These are phyloP conservation scores for Plutomurus gul DNA, from an alignment of 1,140 invertebrate genomes.

Conservation along the genomic window DNA sequence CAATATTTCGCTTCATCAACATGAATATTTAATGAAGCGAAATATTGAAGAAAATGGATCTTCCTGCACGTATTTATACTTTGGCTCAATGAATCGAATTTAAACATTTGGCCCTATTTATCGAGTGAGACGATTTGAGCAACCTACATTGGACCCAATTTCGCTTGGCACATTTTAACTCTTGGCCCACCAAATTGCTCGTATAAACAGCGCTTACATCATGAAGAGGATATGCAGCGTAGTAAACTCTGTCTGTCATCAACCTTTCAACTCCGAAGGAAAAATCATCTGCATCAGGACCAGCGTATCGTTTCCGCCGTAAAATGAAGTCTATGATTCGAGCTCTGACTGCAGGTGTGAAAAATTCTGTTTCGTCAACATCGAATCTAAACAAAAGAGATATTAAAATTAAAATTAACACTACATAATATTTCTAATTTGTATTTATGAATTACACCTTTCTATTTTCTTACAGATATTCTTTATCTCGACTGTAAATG, in stretches of 20 bases:
- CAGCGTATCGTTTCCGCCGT: constrained; percentile 79
- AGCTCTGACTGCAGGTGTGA: constrained; percentile 76
- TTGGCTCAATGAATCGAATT: too few relatives aligned
- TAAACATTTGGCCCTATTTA: too few relatives aligned
- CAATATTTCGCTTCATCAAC: neutral
- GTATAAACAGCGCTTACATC: constrained; percentile 68
- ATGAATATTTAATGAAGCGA: neutral
- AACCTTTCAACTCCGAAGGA: constrained; percentile 84
- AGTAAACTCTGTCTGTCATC: constrained; percentile 65
- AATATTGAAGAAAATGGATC: too few relatives aligned
- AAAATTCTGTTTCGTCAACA: constrained; percentile 77
- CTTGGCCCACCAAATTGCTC: too few relatives aligned
- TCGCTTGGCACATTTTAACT: too few relatives aligned
- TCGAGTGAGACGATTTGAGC: too few relatives aligned
- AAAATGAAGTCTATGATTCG: constrained; percentile 90
- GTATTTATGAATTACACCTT: constrained; percentile 46
- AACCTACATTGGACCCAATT: too few relatives aligned
- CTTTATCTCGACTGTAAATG: constrained; percentile 82
- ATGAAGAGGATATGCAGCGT: constrained; percentile 86
- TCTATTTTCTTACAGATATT: constrained; percentile 72
- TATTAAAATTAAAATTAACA: constrained; percentile 17
- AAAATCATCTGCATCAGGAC: constrained; percentile 68
- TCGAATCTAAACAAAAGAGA: constrained; percentile 71
- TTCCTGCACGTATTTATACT: too few relatives aligned
- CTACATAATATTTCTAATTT: neutral